Base-by-base conservation (phyloP, 2,888 invertebrate genomes). In the Napeogenes inachia region DNA sequence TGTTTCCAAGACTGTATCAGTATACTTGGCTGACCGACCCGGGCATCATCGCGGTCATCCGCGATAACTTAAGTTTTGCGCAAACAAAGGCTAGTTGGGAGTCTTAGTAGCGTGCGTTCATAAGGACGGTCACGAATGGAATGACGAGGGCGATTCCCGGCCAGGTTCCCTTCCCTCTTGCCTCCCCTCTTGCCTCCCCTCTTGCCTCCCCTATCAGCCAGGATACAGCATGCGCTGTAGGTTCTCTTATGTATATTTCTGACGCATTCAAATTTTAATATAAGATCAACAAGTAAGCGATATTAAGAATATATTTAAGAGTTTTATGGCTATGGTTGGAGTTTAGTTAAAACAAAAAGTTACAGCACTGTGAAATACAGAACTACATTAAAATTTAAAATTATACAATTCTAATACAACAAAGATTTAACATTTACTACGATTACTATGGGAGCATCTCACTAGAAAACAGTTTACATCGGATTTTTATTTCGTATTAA, bases 211-310 rank as follows among this genome's bases (percentile, higher is more conserved):
- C 30, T 30, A 50, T 30, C 30, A 30, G 30, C 50, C 50, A 50
- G 50, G 50, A 50, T 30, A 50, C 4, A 30, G 50, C 30, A 12
- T 30, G 50, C 50, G 50, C 50, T 30, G 10, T 10, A 30, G 30
- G 50, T 50, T 30, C 50, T 30, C 50, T 50, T 50, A 42, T 50
- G 30, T 50, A 30, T n/a, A 8, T 50, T 50, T 30, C 50, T 30
- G 30, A 30, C 50, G 50, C 50, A 50, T 50, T 50, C 42, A 50
- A 21, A 30, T 30, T 30, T 30, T 50, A 50, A 30, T 12, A 50
- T 21, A 10, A 12, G 30, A 50, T 50, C 50, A 50, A 50, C 50
- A 50, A 50, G 50, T 50, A 21, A 50, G 10, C 50, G 6, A 50
- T 50, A 8, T 50, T 50, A 50, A 8, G 50, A 50, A 50, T 50